Conservation (phyloP, 2,888 invertebrate genomes). For the Drosophila fungiperda region DNA sequence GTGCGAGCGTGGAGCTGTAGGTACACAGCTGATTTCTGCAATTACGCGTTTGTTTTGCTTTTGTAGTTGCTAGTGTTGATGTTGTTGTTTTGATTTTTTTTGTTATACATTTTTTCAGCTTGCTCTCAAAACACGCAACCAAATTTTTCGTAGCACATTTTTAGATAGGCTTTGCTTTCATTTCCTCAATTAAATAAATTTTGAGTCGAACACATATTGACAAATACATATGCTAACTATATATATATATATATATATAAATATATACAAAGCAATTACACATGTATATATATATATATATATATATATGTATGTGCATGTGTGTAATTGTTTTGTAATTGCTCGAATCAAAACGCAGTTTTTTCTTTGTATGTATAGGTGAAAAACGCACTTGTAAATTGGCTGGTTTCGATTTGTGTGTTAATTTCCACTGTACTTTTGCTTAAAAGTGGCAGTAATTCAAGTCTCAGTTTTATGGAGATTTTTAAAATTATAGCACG, state of each 20-base stretch:
- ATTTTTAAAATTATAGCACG: constrained; percentile 56
- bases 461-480: constrained; percentile 45
- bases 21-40: constrained; percentile 85
- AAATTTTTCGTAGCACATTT: constrained; percentile 48
- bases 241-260: constrained; percentile 3
- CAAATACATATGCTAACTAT: constrained; percentile 13
- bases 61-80: constrained; percentile 59
- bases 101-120: constrained; percentile 65
- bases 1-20: constrained; percentile 61
- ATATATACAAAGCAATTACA: constrained; percentile 1
- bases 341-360: constrained; percentile 18
- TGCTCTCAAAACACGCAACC: constrained; percentile 62
- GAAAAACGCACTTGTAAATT: constrained; percentile 64
- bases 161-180: constrained; percentile 48
- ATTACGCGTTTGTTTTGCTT: constrained; percentile 80
- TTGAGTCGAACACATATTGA: constrained; percentile 26
- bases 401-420: constrained; percentile 35
- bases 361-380: constrained; percentile 1
- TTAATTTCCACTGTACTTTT: constrained; percentile 49
- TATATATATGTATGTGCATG: neutral
- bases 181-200: constrained; percentile 61
- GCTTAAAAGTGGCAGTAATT: constrained; percentile 41
- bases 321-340: constrained; percentile 37
- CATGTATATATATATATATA: constrained; percentile 10
- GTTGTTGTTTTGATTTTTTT: constrained; percentile 48